Base-by-base conservation (phyloP, 64 coral and sea anemone species). In the Stichodactyla mertensii region DNA sequence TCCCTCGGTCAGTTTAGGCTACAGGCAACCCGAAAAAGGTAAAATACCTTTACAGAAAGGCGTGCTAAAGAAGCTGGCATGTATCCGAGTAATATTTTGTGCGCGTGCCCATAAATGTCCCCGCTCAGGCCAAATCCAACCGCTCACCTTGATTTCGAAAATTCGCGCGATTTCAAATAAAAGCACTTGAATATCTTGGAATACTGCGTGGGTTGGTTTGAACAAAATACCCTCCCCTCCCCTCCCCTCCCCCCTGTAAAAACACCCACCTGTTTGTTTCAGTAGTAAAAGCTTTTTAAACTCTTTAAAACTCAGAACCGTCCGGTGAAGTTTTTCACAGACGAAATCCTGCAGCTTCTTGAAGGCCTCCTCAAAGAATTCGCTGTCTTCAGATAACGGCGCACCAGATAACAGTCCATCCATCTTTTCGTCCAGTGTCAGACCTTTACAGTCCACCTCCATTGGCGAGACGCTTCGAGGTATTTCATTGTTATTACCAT, bases 221-320 rank as follows among this genome's bases (percentile, higher is more conserved):
- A 70, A 70, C 22, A 70, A 70, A 23, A 18, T 23, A 23, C 64
- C 22, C 22, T 70, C 1, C 22, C 16, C 16, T 70, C 16, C 22
- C 22, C 16, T 70, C 3, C 16, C 64, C 22, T 70, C 3, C 16
- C 64, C 64, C 13, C 18, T 45, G 15, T 11, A 16, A 52, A 71
- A 20, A 16, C 11, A 13, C 90, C 92, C 55, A 97, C 94, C 94
- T 77, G 94, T 97, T 88, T 93, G 94, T 82, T 83, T 83, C 1
- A 97, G 82, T 61, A 97, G 78, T 71, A 97, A 90, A 10, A 97
- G 86, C 19, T 77, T 93, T 93, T 97, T 97, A 66, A 93, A 97
- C 61, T 97, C 94, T 18, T 91, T 90, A 89, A 97, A 93, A 87
- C 91, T 97, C 66, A 97, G 83, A 53, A 97, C 91, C 54, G 94